Conservation (phyloP, 2,113 vertebrate genomes). For the Callipepla squamata region DNA sequence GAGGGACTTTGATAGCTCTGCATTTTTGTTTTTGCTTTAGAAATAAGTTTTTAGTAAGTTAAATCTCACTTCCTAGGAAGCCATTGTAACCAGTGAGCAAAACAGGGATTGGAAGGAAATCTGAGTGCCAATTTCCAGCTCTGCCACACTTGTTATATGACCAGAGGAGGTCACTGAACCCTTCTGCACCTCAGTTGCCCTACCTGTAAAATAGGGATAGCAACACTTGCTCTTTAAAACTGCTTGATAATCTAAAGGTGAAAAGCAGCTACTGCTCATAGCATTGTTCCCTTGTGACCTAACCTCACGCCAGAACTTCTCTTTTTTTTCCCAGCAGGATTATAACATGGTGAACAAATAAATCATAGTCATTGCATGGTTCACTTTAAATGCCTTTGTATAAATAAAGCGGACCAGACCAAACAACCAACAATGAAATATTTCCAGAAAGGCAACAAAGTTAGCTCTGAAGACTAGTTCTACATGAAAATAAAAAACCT, state of each 20-base stretch:
- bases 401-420: background rate
- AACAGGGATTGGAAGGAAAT: background rate
- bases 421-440: background rate
- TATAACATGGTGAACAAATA: background rate
- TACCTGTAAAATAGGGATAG: background rate
- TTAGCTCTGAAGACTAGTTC: background rate
- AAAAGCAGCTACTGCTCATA: background rate
- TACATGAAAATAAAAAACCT: background rate
- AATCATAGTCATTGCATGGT: background rate
- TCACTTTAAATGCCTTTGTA: background rate
- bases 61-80: background rate
- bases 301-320: background rate
- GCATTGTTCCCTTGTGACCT: background rate
- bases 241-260: background rate
- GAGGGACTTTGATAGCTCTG: background rate
- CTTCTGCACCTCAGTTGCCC: background rate
- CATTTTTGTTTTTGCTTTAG: background rate
- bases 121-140: background rate
- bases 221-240: background rate
- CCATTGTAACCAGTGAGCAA: background rate
- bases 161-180: background rate
- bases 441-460: background rate
- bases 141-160: background rate
- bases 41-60: background rate
- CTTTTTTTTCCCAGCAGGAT: background rate